Base-by-base conservation (phyloP, 92 coral and sea anemone species). In the Galaxea fascicularis region DNA sequence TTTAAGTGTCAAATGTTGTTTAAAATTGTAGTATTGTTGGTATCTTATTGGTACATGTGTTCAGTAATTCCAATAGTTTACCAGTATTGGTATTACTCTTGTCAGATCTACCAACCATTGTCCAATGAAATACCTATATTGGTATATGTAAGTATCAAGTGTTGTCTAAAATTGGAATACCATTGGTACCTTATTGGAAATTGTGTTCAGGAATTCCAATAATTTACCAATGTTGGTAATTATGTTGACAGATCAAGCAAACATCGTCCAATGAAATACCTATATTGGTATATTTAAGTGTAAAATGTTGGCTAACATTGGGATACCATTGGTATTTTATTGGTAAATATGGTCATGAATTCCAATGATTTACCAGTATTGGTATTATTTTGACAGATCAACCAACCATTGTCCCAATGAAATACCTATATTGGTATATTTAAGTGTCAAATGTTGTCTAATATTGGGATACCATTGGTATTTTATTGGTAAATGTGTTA, bases 381-480 rank as follows among this genome's bases (percentile, higher is more conserved):
- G 80, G 87, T 74, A 74, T 74, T 25, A 51, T 46, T 26, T 74
- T 52, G 16, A 10, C 5, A 57, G 84, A 62, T 26, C 51, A 27
- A 27, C 89, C 89, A 85, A 65, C 70, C 25, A 68, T 66, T 45
- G 74, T 16, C 71, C 89, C n/a, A 85, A 49, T 85, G 35, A 64
- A 57, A 64, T 85, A 74, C 72, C 81, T 47, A 73, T 30, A 57
- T 86, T 86, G 86, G 90, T 79, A 86, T 86, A 30, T 70, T 47
- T 79, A 5, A 65, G 78, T 73, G 26, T 73, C 78, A 22, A 25
- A 46, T 27, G 65, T 35, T 49, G 53, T 26, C 76, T 25, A 26
- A 75, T 39, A 77, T 57, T 71, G 90, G 85, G 12, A 35, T 59
- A 67, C 30, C 81, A 71, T 80, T 78, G 89, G 85, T 74, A 78